Evolutionary conservation across 2,888 invertebrate species (phyloP).

Genomic region (Limnephilus rhombicus): DNA sequence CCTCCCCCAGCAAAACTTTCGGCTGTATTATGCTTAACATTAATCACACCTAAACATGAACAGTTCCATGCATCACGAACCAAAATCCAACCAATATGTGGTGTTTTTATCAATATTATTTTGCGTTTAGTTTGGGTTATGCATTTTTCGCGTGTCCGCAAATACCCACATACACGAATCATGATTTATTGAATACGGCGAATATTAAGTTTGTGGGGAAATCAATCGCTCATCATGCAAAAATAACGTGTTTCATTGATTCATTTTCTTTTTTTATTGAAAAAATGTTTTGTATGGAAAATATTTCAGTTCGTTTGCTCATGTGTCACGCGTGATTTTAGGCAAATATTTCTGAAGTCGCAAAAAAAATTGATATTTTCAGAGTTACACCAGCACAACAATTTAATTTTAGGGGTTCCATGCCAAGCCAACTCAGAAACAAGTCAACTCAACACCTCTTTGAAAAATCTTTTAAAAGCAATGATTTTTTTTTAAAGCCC

Average conservation of each 20-base stretch:
- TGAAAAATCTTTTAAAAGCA: too few relatives aligned
- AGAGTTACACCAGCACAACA: too few relatives aligned
- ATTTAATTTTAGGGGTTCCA: too few relatives aligned
- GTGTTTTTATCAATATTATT: constrained; percentile 18
- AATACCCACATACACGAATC: background rate
- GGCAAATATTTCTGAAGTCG: background rate
- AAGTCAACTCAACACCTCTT: too few relatives aligned
- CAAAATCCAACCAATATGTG: background rate
- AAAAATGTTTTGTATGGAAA: background rate
- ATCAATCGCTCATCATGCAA: constrained; percentile 24
- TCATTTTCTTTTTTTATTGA: background rate
- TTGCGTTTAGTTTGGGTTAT: constrained; percentile 19
- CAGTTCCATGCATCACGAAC: constrained; percentile 6
- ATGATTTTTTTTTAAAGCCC: too few relatives aligned
- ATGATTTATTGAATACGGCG: constrained; percentile 29
- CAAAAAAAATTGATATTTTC: background rate
- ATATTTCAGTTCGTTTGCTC: background rate
- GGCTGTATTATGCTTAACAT: background rate
- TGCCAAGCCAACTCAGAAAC: too few relatives aligned
- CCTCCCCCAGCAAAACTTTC: background rate
- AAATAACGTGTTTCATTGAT: background rate
- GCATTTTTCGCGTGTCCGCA: constrained; percentile 41
- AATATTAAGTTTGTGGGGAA: constrained; percentile 15
- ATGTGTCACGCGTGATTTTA: background rate
- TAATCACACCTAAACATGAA: constrained; percentile 29